Base-by-base conservation (phyloP, 2,888 invertebrate species). In the Phorcus lineatus region DNA sequence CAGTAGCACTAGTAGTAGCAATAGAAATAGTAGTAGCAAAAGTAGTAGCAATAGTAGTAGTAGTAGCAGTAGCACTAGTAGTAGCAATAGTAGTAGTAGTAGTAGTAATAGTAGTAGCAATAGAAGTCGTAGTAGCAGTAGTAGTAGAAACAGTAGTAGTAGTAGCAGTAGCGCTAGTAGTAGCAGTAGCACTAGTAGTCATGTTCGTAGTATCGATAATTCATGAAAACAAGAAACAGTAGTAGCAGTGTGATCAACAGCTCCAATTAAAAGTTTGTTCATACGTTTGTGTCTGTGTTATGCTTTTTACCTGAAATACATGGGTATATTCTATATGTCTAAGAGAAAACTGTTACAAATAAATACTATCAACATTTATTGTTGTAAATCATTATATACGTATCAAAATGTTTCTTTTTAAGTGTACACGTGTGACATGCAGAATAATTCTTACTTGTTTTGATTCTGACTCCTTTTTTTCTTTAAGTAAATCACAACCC, bases 61-160 rank as follows among this genome's bases (percentile, higher is more conserved):
- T n/a, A 57, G 57, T n/a, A 57, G 57, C 1, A 57, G n/a, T 57
- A 57, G 57, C n/a, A 57, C 13, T 57, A n/a, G 57, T 57, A 57
- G 57, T 57, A 57, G 57, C n/a, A 57, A n/a, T n/a, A n/a, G 57
- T n/a, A 57, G 57, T 57, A 57, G 57, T 57, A 57, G 55, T 55
- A 55, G 22, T 57, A 57, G 19, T 57, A 57, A n/a, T 57, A 57
- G 57, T 57, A 57, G 57, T 57, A 57, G 57, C n/a, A 57, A n/a
- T 57, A 57, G 57, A 16, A 57, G 57, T 57, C 6, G 57, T 57
- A n/a, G 57, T 57, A 57, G 57, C n/a, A 57, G 57, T 57, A 57
- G 24, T 57, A 57, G 11, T 57, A 57, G 57, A 16, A 57, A n/a
- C 1, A 57, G 57, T n/a, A 57, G 57, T n/a, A 57, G 57, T n/a